Percentiles rank a stretch among this genome's conserved stretches.
Conservation (phyloP, 2,888 invertebrate species). For the Phanerotoma sp. region DNA sequence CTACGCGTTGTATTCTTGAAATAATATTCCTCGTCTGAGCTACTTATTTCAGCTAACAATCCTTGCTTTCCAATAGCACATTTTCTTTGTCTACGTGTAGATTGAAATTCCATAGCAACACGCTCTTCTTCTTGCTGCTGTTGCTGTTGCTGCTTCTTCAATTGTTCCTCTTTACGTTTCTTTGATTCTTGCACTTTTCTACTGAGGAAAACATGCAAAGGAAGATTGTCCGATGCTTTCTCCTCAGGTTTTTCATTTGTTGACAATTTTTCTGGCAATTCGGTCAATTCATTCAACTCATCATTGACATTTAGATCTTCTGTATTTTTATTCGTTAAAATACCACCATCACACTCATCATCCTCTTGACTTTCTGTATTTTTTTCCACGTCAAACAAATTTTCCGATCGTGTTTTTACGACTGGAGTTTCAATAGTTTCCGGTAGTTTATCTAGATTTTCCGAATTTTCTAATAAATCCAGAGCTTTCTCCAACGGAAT, state of each 20-base stretch:
- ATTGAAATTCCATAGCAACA: slow-evolving; percentile 46
- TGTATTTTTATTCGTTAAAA: neutral
- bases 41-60: slow-evolving; percentile 69
- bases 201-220: slow-evolving; percentile 51
- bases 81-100: slow-evolving; percentile 64
- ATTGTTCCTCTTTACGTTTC: slow-evolving; percentile 49
- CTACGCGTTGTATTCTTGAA: slow-evolving; percentile 33
- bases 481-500: slow-evolving; percentile 51
- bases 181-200: slow-evolving; percentile 53
- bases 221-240: slow-evolving; percentile 50
- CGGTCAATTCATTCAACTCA: slow-evolving; percentile 45
- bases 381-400: neutral
- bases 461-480: slow-evolving; percentile 44
- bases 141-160: slow-evolving; percentile 43
- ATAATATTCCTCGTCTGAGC: slow-evolving; percentile 51
- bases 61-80: slow-evolving; percentile 80
- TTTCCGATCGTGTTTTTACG: slow-evolving; percentile 1
- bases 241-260: slow-evolving; percentile 49
- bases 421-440: slow-evolving; percentile 4
- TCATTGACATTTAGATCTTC: slow-evolving; percentile 27
- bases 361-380: neutral
- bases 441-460: slow-evolving; percentile 29
- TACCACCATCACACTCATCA: slow-evolving; percentile 7
- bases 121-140: slow-evolving; percentile 35
- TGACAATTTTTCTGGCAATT: slow-evolving; percentile 55